phyloP scores from a whole-genome alignment of 1,140 invertebrate genomes.

The Rhyzopertha dominica region DNA sequence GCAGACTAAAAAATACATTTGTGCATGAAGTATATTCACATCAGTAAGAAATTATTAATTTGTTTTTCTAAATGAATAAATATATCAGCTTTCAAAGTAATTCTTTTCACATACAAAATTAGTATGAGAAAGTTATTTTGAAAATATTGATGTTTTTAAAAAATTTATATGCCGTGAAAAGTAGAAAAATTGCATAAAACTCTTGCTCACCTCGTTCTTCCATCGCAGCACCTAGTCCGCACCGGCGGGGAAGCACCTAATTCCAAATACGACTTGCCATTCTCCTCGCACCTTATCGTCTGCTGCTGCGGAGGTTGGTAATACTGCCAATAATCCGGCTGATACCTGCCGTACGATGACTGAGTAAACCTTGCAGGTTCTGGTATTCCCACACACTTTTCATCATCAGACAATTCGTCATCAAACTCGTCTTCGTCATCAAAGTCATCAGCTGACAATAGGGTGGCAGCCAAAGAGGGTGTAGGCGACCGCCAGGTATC shows the following conservation, averaged over 20 bases:
- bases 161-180: too few species aligned
- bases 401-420: slow-evolving; percentile 49
- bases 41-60: too few species aligned
- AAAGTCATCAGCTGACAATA: slow-evolving; percentile 47
- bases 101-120: too few species aligned
- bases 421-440: slow-evolving; percentile 54
- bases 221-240: slow-evolving; percentile 52
- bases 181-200: too few species aligned
- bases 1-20: too few species aligned
- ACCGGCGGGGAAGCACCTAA: slow-evolving; percentile 60
- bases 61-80: too few species aligned
- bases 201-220: slow-evolving; percentile 64
- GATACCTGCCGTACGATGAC: slow-evolving; percentile 29
- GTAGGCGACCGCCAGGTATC: slow-evolving; percentile 48
- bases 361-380: slow-evolving; percentile 37
- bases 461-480: slow-evolving; percentile 48
- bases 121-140: too few species aligned
- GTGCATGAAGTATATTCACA: too few species aligned
- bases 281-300: slow-evolving; percentile 80
- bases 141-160: too few species aligned
- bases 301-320: slow-evolving; percentile 59
- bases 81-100: too few species aligned
- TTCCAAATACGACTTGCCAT: slow-evolving; percentile 85
- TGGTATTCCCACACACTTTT: slow-evolving; percentile 33
- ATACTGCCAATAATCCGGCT: slow-evolving; percentile 49